A percentile compares a stretch with the other conserved stretches of the same genome.
Evolutionary conservation across 2,888 invertebrate species (phyloP).

Genomic region (Hirtodrosophila trivittata): DNA sequence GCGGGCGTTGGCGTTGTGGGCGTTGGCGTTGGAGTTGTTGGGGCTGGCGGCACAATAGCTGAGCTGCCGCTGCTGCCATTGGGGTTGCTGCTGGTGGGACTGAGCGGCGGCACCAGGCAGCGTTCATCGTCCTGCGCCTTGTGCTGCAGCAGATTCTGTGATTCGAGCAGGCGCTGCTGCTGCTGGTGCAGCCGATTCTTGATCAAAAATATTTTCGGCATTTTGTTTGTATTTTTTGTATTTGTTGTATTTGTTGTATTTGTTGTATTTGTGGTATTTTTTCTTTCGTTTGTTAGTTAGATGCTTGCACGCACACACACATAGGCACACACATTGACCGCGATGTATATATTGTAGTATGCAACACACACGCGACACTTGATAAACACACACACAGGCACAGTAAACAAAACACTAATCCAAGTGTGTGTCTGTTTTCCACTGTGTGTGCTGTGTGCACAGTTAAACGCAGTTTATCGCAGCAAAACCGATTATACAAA

Average conservation of each 20-base stretch:
- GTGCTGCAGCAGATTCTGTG: constrained; percentile 90
- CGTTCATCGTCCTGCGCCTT: constrained; percentile 86
- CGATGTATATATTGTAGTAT: not conserved
- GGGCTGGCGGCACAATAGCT: constrained; percentile 8
- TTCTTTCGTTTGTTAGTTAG: not conserved
- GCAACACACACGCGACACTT: constrained; percentile 1
- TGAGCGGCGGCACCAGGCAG: constrained; percentile 86
- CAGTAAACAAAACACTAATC: constrained; percentile 81
- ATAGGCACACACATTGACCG: not conserved
- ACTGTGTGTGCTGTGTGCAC: constrained; percentile 42
- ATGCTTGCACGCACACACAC: constrained; percentile 8
- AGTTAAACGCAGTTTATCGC: constrained; percentile 39
- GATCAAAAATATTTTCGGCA: constrained; percentile 97
- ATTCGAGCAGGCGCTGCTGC: constrained; percentile 92
- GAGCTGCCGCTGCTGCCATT: constrained; percentile 17
- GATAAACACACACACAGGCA: constrained; percentile 30
- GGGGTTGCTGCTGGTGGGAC: constrained; percentile 81
- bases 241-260: constrained; percentile 17
- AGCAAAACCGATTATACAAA: constrained; percentile 18
- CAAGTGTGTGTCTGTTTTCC: constrained; percentile 77
- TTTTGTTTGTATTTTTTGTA: constrained; percentile 80
- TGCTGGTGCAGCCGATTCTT: constrained; percentile 96
- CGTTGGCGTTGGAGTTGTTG: constrained; percentile 18
- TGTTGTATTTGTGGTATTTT: constrained; percentile 19
- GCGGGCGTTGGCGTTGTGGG: constrained; percentile 36